Percentiles rank a stretch among this genome's conserved stretches.
Evolutionary conservation across 2,113 vertebrate genomes (phyloP).

Genomic region (Chamaetylas fuelleborni): DNA sequence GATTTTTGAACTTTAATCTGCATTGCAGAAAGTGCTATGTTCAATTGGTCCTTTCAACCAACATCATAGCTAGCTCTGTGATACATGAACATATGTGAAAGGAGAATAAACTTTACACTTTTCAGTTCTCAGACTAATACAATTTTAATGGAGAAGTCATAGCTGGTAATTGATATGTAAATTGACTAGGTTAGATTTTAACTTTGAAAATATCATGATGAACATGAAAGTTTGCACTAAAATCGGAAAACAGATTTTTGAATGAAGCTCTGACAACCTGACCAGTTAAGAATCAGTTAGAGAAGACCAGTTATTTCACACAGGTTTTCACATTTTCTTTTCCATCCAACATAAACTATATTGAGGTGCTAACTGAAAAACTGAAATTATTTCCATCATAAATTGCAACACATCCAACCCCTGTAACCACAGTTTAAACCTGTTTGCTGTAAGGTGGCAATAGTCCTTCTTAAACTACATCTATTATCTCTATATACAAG

Average conservation of each 20-base stretch:
- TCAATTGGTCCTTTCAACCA: not conserved
- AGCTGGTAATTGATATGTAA: not conserved
- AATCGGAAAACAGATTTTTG: not conserved
- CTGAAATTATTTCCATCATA: not conserved
- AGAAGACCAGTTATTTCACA: not conserved
- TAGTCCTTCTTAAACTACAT: not conserved
- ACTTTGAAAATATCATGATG: not conserved
- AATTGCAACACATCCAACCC: not conserved
- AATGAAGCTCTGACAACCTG: not conserved
- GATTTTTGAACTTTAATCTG: not conserved
- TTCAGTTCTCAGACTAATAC: not conserved
- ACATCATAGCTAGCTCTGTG: not conserved
- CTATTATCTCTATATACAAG: not conserved
- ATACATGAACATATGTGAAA: not conserved
- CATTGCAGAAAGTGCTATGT: not conserved
- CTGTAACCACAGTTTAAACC: not conserved
- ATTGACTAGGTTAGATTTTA: not conserved
- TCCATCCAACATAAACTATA: not conserved
- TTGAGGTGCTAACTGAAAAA: not conserved
- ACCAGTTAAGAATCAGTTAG: not conserved
- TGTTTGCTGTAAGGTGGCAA: not conserved
- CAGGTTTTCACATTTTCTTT: not conserved
- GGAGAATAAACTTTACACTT: not conserved
- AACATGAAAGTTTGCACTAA: not conserved
- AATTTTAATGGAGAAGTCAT: not conserved